Conservation (phyloP, 2,113 vertebrate species). For the Bos javanicus region DNA sequence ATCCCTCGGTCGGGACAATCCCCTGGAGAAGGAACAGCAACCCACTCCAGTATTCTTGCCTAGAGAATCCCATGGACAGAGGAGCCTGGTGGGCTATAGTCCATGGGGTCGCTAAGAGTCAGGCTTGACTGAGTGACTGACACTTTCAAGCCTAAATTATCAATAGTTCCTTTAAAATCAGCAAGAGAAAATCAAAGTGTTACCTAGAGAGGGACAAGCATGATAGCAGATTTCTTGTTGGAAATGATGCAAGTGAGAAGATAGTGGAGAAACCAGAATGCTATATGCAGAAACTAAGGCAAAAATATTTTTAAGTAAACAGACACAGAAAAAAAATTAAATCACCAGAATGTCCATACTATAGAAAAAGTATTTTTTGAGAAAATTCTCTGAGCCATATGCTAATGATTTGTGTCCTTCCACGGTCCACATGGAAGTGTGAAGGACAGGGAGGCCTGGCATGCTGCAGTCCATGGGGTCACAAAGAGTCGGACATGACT, state of each 20-base stretch:
- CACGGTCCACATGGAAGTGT: rapidly evolving
- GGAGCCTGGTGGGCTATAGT: neutral
- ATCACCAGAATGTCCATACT: neutral
- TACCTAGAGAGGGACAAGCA: neutral
- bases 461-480: neutral
- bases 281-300: neutral
- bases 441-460: neutral
- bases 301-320: neutral
- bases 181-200: neutral
- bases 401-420: neutral
- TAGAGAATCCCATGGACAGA: neutral
- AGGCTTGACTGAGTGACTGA: neutral
- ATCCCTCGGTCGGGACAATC: neutral
- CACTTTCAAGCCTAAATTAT: neutral
- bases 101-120: neutral
- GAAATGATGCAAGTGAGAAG: neutral
- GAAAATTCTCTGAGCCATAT: neutral
- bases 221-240: neutral
- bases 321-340: neutral
- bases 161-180: neutral
- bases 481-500: neutral
- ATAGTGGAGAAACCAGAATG: neutral
- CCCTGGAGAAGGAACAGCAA: neutral
- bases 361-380: neutral
- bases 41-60: neutral